phyloP scores from a whole-genome alignment of 2,888 invertebrate species.

The Rhyacophila evoluta region DNA sequence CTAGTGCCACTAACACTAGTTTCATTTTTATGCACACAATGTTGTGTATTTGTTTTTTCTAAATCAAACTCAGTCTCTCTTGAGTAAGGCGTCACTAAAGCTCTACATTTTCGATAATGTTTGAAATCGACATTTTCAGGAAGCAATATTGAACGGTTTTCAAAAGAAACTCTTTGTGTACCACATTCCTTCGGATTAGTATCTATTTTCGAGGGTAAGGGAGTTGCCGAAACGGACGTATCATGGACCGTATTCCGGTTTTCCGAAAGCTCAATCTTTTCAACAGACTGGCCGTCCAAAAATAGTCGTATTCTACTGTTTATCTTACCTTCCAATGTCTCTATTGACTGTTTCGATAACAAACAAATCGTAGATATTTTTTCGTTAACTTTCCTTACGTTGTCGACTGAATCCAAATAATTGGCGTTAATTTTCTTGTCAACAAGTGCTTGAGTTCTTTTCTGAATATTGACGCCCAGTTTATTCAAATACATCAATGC shows the following conservation, averaged over 20 bases:
- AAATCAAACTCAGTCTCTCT: not conserved
- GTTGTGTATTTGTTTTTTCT: not conserved
- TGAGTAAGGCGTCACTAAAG: not conserved
- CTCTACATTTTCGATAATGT: slow-evolving; percentile 62
- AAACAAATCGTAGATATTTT: slow-evolving; percentile 67
- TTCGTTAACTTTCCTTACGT: slow-evolving; percentile 64
- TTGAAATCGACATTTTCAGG: slow-evolving; percentile 61
- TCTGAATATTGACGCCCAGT: slow-evolving; percentile 64
- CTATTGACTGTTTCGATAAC: slow-evolving; percentile 66
- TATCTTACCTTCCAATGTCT: slow-evolving; percentile 64
- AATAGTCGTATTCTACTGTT: slow-evolving; percentile 60
- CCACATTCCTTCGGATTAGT: slow-evolving; percentile 65
- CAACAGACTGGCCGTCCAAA: slow-evolving; percentile 44
- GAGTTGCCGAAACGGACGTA: slow-evolving; percentile 59
- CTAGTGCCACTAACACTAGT: not conserved
- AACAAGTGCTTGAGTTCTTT: slow-evolving; percentile 63
- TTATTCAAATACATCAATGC: slow-evolving; percentile 65
- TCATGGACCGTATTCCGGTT: not conserved
- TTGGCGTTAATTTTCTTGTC: slow-evolving; percentile 63
- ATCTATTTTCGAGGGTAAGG: slow-evolving; percentile 66
- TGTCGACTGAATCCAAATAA: slow-evolving; percentile 63
- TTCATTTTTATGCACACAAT: not conserved
- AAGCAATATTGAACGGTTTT: slow-evolving; percentile 54
- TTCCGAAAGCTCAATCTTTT: not conserved
- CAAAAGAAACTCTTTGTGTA: slow-evolving; percentile 57